These are phyloP conservation scores for Trachelus troglodyta DNA, from an alignment of 2,888 invertebrate species.

Conservation along the genomic window DNA sequence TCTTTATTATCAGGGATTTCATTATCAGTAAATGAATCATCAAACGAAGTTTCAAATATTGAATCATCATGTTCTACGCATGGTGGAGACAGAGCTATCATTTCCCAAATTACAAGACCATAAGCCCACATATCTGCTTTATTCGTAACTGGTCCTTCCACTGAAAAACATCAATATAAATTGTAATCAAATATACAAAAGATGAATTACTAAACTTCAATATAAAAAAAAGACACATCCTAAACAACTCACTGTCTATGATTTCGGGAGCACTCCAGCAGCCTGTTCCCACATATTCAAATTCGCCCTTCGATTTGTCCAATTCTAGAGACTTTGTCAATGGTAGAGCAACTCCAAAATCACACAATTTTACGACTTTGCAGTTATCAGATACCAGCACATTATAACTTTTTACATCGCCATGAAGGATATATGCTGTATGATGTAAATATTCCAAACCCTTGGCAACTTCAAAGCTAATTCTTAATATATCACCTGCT, in stretches of 20 bases:
- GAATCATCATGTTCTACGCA: conserved; percentile 65
- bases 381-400: conserved; percentile 82
- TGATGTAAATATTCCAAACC: conserved; percentile 84
- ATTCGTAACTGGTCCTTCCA: conserved; percentile 70
- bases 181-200: not conserved
- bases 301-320: conserved; percentile 67
- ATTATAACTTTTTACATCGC: conserved; percentile 88
- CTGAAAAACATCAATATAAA: conserved; percentile 32
- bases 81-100: conserved; percentile 79
- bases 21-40: conserved; percentile 44
- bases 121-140: conserved; percentile 86
- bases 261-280: conserved; percentile 87
- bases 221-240: conserved; percentile 14
- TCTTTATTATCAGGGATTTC: conserved; percentile 23
- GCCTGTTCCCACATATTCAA: conserved; percentile 78
- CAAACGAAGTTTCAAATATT: conserved; percentile 36
- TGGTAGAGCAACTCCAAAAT: conserved; percentile 85
- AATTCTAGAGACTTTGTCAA: conserved; percentile 74
- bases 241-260: conserved; percentile 64
- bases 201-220: not conserved
- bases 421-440: conserved; percentile 78
- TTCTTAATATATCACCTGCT: conserved; percentile 74
- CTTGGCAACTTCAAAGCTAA: conserved; percentile 75
- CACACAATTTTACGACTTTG: conserved; percentile 81
- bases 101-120: conserved; percentile 85